Conservation (phyloP, 2,888 invertebrate genomes). For the Scaptomyza caliginosa region DNA sequence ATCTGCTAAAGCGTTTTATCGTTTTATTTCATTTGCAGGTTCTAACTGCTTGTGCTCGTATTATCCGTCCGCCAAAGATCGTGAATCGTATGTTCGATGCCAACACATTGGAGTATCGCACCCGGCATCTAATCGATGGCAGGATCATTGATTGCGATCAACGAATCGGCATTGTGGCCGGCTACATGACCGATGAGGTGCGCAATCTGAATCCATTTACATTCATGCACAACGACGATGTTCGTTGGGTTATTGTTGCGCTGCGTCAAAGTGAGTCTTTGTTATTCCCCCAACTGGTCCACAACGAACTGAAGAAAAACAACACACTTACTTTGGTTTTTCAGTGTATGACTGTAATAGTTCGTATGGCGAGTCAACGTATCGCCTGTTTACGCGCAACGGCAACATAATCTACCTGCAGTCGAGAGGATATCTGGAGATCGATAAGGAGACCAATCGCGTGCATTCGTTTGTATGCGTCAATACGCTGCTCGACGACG, state of each 20-base stretch:
- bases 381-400: conserved; percentile 91
- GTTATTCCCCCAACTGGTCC: not conserved
- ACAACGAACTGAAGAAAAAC: not conserved
- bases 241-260: conserved; percentile 94
- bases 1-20: too few species aligned
- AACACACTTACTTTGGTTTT: not conserved
- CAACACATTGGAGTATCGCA: conserved; percentile 93
- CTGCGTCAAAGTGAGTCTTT: conserved; percentile 90
- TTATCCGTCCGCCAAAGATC: conserved; percentile 89
- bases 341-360: conserved; percentile 93
- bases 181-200: conserved; percentile 95
- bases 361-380: conserved; percentile 94
- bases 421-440: conserved; percentile 93
- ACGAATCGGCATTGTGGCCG: conserved; percentile 93
- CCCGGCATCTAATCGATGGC: conserved; percentile 94
- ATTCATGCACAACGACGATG: conserved; percentile 95
- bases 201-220: conserved; percentile 94
- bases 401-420: conserved; percentile 94
- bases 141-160: conserved; percentile 95
- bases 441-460: conserved; percentile 89
- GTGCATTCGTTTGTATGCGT: conserved; percentile 95
- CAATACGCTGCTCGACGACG: conserved; percentile 90
- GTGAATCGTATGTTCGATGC: conserved; percentile 88
- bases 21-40: conserved; percentile 81
- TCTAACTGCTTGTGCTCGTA: conserved; percentile 90